These are phyloP conservation scores for Donacobius atricapilla DNA, from an alignment of 2,113 vertebrate species.

Conservation along the genomic window DNA sequence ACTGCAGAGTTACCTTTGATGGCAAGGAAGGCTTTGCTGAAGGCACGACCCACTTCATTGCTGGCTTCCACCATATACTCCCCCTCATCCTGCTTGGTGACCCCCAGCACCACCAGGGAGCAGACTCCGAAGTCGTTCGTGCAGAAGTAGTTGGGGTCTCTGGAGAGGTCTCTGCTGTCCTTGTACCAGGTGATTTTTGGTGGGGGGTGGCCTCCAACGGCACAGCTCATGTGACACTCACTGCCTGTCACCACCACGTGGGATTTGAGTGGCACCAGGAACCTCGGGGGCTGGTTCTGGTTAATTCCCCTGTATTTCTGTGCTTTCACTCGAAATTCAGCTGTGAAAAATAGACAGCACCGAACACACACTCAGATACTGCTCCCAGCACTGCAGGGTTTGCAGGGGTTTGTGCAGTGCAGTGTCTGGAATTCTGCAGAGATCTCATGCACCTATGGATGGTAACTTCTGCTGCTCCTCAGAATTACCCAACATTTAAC, in stretches of 20 bases:
- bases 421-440: not conserved
- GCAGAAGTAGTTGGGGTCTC: constrained; percentile 71
- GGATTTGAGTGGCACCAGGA: constrained; percentile 78
- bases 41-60: constrained; percentile 74
- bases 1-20: constrained; percentile 73
- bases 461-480: not conserved
- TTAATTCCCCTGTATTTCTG: constrained; percentile 63
- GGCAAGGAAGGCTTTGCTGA: constrained; percentile 76
- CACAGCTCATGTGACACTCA: constrained; percentile 87
- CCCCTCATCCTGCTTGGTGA: constrained; percentile 76
- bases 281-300: constrained; percentile 71
- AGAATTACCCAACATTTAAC: not conserved
- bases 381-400: not conserved
- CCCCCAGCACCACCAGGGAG: constrained; percentile 79
- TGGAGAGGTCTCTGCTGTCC: constrained; percentile 75
- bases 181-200: constrained; percentile 85
- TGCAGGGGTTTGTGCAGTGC: not conserved
- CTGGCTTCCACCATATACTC: constrained; percentile 78
- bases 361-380: not conserved
- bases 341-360: constrained; percentile 56
- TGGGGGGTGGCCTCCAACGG: constrained; percentile 77
- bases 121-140: constrained; percentile 84
- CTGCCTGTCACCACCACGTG: constrained; percentile 80
- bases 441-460: not conserved
- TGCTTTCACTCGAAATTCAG: constrained; percentile 51